These are phyloP conservation scores for Cheilosia vulpina DNA, from an alignment of 2,888 invertebrate genomes.

Conservation along the genomic window DNA sequence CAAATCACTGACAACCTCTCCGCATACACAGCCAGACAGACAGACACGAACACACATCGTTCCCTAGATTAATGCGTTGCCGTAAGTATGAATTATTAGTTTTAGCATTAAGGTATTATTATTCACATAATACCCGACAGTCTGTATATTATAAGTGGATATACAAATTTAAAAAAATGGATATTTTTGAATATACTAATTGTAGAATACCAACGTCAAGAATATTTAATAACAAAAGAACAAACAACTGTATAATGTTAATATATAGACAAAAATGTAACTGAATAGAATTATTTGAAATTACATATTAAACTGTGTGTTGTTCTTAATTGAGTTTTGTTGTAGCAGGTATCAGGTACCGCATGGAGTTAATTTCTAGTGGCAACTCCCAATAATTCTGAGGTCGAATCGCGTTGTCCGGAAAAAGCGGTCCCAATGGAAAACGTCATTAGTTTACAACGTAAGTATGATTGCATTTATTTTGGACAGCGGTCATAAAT, in stretches of 20 bases:
- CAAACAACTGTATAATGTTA: constrained; percentile 50
- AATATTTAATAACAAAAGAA: neutral
- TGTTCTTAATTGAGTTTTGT: neutral
- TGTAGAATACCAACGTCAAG: constrained; percentile 55
- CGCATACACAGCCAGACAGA: constrained; percentile 1
- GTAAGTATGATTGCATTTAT: no score
- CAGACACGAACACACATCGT: constrained; percentile 8
- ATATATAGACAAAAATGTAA: constrained; percentile 65
- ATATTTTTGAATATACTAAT: constrained; percentile 69
- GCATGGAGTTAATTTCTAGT: no score
- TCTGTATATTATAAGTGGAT: constrained; percentile 45
- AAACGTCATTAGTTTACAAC: no score
- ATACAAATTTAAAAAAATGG: constrained; percentile 41
- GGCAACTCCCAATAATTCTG: no score
- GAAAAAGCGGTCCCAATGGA: no score
- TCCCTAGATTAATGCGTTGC: constrained; percentile 34
- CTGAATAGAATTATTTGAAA: constrained; percentile 68
- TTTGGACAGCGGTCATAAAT: no score
- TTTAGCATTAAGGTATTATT: constrained; percentile 15
- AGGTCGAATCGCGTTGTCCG: no score
- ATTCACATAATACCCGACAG: neutral
- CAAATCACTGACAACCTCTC: constrained; percentile 29
- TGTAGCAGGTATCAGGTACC: neutral
- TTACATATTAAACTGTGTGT: neutral
- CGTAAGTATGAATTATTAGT: constrained; percentile 10